These are phyloP conservation scores for Halichoeres trimaculatus DNA, from an alignment of 2,113 vertebrate species.

Conservation along the genomic window DNA sequence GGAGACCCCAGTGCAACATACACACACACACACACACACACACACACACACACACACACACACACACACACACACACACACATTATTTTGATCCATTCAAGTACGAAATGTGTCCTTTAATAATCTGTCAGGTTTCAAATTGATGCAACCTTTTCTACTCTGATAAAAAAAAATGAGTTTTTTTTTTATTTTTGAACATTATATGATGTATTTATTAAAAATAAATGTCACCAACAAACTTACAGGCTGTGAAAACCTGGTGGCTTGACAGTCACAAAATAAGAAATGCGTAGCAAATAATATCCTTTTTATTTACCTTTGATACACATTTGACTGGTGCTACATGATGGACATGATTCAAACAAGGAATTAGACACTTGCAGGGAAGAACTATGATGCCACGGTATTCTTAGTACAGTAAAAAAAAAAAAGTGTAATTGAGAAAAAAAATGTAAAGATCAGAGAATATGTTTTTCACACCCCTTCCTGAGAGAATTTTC, in stretches of 20 bases:
- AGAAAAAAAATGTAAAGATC: too few species aligned
- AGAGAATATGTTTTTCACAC: too few species aligned
- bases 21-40: constrained; percentile 18
- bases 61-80: constrained; percentile 16
- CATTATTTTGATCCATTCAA: constrained; percentile 13
- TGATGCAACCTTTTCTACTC: constrained; percentile 1
- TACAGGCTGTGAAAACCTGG: not conserved
- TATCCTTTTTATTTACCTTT: too few species aligned
- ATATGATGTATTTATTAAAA: not conserved
- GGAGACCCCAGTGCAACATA: constrained; percentile 36
- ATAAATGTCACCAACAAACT: not conserved
- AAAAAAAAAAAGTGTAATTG: too few species aligned
- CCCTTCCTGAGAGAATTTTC: too few species aligned
- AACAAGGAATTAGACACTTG: too few species aligned
- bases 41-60: constrained; percentile 13
- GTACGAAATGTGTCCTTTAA: constrained; percentile 29
- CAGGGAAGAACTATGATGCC: too few species aligned
- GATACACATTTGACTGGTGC: too few species aligned
- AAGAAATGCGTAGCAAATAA: not conserved
- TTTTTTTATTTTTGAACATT: not conserved
- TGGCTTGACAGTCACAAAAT: not conserved
- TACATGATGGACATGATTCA: too few species aligned
- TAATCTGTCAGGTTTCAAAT: not conserved
- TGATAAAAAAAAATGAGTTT: not conserved
- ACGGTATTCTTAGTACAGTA: too few species aligned